Percentiles rank a stretch among this genome's conserved stretches.
phyloP scores from a whole-genome alignment of 2,113 vertebrate species.

The Sinocyclocheilus grahami region DNA sequence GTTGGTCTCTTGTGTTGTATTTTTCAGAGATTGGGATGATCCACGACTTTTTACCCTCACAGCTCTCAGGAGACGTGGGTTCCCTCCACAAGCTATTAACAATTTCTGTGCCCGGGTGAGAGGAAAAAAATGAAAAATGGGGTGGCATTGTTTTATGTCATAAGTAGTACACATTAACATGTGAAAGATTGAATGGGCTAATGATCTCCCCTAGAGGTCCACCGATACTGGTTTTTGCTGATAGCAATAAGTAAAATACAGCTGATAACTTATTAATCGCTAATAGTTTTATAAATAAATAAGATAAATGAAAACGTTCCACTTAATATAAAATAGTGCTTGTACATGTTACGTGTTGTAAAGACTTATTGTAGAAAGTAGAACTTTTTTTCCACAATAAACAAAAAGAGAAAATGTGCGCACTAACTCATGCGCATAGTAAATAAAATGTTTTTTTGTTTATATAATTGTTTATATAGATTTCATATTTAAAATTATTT shows the following conservation, averaged over 20 bases:
- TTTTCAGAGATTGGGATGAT: slow-evolving; percentile 94
- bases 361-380: too few species aligned
- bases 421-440: too few species aligned
- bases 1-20: not conserved
- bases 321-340: too few species aligned
- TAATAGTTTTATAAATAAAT: not conserved
- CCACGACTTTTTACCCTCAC: slow-evolving; percentile 95
- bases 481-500: too few species aligned
- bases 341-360: too few species aligned
- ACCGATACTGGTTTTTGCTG: not conserved
- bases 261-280: not conserved
- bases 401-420: too few species aligned
- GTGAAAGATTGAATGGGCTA: not conserved
- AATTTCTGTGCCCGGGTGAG: slow-evolving; percentile 94
- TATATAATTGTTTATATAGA: too few species aligned
- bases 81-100: slow-evolving; percentile 92
- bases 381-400: too few species aligned
- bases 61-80: slow-evolving; percentile 90
- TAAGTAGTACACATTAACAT: too few species aligned
- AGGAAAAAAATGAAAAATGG: too few species aligned
- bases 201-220: not conserved
- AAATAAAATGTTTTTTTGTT: too few species aligned
- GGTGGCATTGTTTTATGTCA: too few species aligned
- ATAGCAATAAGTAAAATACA: not conserved
- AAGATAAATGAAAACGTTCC: not conserved